These are phyloP conservation scores for Eucriotettix oculatus DNA, from an alignment of 2,888 invertebrate species.

Conservation along the genomic window DNA sequence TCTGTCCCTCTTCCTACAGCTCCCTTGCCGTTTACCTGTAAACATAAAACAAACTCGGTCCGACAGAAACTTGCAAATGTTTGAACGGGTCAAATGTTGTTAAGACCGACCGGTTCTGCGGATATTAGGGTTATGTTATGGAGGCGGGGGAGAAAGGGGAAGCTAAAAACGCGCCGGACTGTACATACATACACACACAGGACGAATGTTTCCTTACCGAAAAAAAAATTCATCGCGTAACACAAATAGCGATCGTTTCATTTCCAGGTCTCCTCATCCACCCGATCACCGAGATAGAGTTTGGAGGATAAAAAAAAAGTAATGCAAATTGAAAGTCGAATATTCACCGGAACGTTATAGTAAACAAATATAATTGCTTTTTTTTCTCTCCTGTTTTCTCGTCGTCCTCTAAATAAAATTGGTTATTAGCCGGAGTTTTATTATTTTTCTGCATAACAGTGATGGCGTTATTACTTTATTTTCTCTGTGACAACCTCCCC, in stretches of 20 bases:
- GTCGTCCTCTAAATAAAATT: neutral
- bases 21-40: too few relatives aligned
- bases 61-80: neutral
- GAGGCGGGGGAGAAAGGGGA: too few relatives aligned
- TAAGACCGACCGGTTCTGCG: neutral
- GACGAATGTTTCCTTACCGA: too few relatives aligned
- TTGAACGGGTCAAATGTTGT: neutral
- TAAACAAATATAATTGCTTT: neutral
- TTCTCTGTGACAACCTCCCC: neutral
- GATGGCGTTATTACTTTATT: neutral
- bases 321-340: neutral
- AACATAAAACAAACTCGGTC: too few relatives aligned
- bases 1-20: too few relatives aligned
- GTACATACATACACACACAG: too few relatives aligned
- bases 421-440: neutral
- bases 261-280: too few relatives aligned
- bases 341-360: neutral
- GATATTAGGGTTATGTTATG: too few relatives aligned
- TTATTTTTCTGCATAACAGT: neutral
- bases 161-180: too few relatives aligned
- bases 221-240: too few relatives aligned
- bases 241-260: too few relatives aligned
- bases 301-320: neutral
- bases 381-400: neutral
- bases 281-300: too few relatives aligned